Percentiles rank a stretch among this genome's conserved stretches.
These are phyloP conservation scores for Matsumyia berberina DNA, from an alignment of 2,888 invertebrate species.

Conservation along the genomic window DNA sequence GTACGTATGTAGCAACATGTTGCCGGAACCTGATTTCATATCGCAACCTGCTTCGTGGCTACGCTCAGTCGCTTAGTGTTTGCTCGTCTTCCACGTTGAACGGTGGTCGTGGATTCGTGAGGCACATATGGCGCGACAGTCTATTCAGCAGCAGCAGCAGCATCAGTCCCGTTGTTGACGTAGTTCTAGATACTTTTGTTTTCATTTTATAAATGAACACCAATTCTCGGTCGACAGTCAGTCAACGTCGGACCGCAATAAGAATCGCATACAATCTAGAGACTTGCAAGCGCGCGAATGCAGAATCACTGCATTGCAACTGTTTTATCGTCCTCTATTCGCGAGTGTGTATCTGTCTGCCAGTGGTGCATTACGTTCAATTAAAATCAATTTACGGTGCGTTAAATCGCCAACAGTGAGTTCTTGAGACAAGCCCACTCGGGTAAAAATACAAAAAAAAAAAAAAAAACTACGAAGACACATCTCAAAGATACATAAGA, in stretches of 20 bases:
- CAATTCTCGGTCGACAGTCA: conserved; percentile 63
- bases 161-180: conserved; percentile 21
- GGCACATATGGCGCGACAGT: conserved; percentile 49
- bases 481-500: conserved; percentile 39
- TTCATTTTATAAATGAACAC: conserved; percentile 69
- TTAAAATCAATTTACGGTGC: conserved; percentile 75
- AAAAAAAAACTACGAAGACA: conserved; percentile 3
- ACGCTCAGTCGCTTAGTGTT: conserved; percentile 49
- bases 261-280: conserved; percentile 37
- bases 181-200: conserved; percentile 68
- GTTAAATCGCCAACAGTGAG: conserved; percentile 57
- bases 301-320: conserved; percentile 20
- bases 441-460: conserved; percentile 35
- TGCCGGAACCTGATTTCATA: conserved; percentile 25
- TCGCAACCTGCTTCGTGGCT: conserved; percentile 68
- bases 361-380: conserved; percentile 70
- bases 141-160: conserved; percentile 23
- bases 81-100: conserved; percentile 71
- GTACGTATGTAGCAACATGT: conserved; percentile 59
- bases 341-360: conserved; percentile 1
- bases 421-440: conserved; percentile 60
- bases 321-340: neutral
- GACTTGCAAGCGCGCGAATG: conserved; percentile 15
- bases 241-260: conserved; percentile 65
- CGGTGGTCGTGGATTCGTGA: conserved; percentile 22